Conservation (phyloP, 2,888 invertebrate species). For the Acronicta leporina region DNA sequence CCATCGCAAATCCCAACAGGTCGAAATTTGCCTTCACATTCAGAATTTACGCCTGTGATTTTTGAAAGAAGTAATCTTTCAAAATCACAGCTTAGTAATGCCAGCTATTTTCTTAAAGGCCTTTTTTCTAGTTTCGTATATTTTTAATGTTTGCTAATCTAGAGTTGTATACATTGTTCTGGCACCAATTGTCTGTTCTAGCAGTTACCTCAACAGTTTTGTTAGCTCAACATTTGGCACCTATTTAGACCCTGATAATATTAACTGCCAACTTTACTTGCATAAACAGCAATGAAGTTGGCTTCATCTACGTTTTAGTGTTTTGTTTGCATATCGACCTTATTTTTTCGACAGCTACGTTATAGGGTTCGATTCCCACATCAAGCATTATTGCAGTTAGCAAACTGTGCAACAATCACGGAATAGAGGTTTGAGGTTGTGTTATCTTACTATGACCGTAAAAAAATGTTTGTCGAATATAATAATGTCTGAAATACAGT, state of each 20-base stretch:
- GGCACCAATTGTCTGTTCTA: not conserved
- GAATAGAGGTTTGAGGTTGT: too few species aligned
- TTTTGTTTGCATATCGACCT: not conserved
- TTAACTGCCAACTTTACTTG: constrained; percentile 4
- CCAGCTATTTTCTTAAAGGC: not conserved
- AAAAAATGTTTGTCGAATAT: too few species aligned
- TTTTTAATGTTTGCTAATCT: not conserved
- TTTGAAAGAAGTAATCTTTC: too few species aligned
- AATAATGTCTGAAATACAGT: too few species aligned
- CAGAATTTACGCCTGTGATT: too few species aligned
- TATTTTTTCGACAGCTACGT: too few species aligned
- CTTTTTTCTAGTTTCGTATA: not conserved
- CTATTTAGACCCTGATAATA: not conserved
- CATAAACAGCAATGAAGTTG: constrained; percentile 2
- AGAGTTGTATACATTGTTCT: not conserved
- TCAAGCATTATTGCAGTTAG: too few species aligned
- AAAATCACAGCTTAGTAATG: not conserved
- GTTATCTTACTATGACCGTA: too few species aligned
- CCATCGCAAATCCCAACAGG: too few species aligned
- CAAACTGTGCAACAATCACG: too few species aligned
- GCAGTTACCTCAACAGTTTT: not conserved
- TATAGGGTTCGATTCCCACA: too few species aligned
- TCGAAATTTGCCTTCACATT: too few species aligned
- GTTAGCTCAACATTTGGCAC: not conserved
- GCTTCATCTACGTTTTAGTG: not conserved